Evolutionary conservation across 1,140 invertebrate genomes (phyloP), one percentile per base, ranked within the genome.

Genomic region (Oreohelix idahoensis): DNA sequence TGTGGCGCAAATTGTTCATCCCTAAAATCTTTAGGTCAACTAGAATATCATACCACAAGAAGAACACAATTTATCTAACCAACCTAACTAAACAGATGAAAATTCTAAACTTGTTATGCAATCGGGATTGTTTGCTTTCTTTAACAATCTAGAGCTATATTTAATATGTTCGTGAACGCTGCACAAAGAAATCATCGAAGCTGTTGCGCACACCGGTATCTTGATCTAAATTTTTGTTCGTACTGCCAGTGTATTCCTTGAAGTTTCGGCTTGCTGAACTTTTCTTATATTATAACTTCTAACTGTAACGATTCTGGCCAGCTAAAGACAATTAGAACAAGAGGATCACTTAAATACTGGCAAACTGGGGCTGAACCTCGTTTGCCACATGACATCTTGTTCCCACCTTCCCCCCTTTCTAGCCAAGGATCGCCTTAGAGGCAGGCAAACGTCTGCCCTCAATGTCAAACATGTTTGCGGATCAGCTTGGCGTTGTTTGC

Each of bases 391-490:
- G 8, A 58, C 53, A 66, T 66, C 63, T 35, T 29, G 11, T 35
- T 5, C 20, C 0, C 29, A 32, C 63, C 53, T n/a, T 11, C 5
- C 29, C 63, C n/a, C 63, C 29, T 29, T 23, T 32, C 63, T 2
- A 4, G 26, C 23, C 53, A 58, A 17, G 53, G 53, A 20, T 66
- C 4, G 26, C 63, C 8, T 32, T 23, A 66, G 17, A 71, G 51
- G 23, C 49, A 80, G 82, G 35, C 26, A 32, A 26, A 32, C 63
- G 63, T 17, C 63, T 32, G 63, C 29, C 63, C 29, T 66, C 63
- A 32, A 32, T 66, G 63, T 66, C 63, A 66, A 32, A 35, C n/a
- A 66, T 66, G 17, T 66, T 66, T 66, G 63, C 63, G n/a, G 63
- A 66, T 2, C 17, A n/a, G n/a, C 29, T 32, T 66, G 5, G 63